Evolutionary conservation across 2,888 invertebrate species (phyloP), one percentile per base, ranked within the genome.

Genomic region (Hypercompe scribonia): DNA sequence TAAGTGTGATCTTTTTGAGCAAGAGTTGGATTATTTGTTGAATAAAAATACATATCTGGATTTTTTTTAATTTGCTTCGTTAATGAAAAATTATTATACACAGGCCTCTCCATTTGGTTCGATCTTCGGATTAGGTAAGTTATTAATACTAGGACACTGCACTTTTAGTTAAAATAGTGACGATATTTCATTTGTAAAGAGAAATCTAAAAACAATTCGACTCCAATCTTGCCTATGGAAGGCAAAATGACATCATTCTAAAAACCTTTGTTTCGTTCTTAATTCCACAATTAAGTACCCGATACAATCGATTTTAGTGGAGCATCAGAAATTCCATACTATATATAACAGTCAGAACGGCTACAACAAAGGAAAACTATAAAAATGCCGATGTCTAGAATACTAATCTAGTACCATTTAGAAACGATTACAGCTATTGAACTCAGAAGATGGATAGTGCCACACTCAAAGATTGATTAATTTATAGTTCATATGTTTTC

Each of bases 371-470:
- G 78, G 76, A 84, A 83, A 80, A 80, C 82, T 78, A 83, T 81
- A 68, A 82, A 80, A 84, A 76, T 54, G 72, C 68, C 74, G 73
- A 34, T 70, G 77, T 74, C 67, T 70, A 36, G 80, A 83, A 84
- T 82, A 82, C 74, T 79, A 84, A 83, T 84, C 74, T 78, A 74
- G 36, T 70, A 72, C 70, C 76, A 72, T 82, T 84, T 79, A 85
- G 72, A 74, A 75, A 70, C 78, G 77, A 82, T 85, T 83, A 81
- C 65, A 71, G 50, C 70, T 79, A 85, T 81, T 85, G 77, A 76
- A 80, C 72, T 72, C 67, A 36, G n/a, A 77, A 79, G 72, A 77
- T 73, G 71, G 78, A 78, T 73, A 72, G 69, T 42, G 63, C 64
- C 68, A 78, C 72, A 76, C 75, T 78, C 71, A 77, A 65, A 50